Conservation (phyloP, 1,140 invertebrate genomes). For the Ectropis grisescens region DNA sequence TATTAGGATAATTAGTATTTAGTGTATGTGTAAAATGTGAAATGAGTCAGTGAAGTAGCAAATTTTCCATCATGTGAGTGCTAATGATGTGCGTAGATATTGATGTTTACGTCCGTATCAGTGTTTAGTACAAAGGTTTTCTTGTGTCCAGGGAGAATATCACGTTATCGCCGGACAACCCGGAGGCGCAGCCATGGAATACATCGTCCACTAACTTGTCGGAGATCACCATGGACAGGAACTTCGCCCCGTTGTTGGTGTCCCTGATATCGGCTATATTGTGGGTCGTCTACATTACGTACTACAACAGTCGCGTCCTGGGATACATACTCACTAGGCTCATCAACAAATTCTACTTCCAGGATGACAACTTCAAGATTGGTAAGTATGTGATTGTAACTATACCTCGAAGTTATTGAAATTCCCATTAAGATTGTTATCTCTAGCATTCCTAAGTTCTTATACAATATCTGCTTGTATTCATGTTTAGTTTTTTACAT, state of each 20-base stretch:
- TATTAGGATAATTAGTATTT: too few relatives aligned
- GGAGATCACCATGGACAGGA: conserved; percentile 85
- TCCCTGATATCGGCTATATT: conserved; percentile 84
- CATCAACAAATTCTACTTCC: conserved; percentile 89
- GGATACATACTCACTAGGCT: conserved; percentile 92
- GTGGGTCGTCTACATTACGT: conserved; percentile 95
- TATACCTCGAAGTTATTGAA: too few relatives aligned
- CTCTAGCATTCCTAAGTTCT: too few relatives aligned
- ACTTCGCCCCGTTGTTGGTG: conserved; percentile 81
- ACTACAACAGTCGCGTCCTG: conserved; percentile 94
- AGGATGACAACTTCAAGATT: conserved; percentile 90
- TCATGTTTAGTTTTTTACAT: too few relatives aligned
- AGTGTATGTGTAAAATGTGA: conserved; percentile 34
- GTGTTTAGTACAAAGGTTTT: conserved; percentile 23
- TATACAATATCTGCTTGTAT: too few relatives aligned
- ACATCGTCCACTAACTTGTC: conserved; percentile 73
- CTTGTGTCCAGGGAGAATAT: conserved; percentile 45
- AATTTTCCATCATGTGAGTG: conserved; percentile 34
- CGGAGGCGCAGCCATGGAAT: conserved; percentile 71
- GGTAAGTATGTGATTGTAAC: conserved; percentile 73
- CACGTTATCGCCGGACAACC: conserved; percentile 43
- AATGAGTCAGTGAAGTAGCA: conserved; percentile 22
- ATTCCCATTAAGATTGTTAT: too few relatives aligned
- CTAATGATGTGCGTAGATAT: conserved; percentile 14
- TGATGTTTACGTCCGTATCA: conserved; percentile 17